Base-by-base conservation (phyloP, 2,113 vertebrate species). In the Camelus dromedarius region DNA sequence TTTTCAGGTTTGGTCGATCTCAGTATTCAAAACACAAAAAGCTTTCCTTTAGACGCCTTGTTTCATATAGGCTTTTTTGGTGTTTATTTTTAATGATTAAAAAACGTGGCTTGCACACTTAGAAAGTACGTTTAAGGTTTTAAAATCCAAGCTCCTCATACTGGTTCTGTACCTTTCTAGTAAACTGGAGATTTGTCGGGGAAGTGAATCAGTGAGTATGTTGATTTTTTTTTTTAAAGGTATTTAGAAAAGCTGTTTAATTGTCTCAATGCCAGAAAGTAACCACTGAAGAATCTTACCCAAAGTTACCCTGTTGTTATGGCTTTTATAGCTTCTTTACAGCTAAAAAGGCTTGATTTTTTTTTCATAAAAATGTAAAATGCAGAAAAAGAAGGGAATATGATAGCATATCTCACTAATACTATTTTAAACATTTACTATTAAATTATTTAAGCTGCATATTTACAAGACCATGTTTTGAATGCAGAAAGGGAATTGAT, bases 231-330 rank as follows among this genome's bases (percentile, higher is more conserved):
- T 64, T 42, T 77, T 69, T 20, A 97, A 98, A 96, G 66, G 58
- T 96, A 97, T 97, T 98, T 98, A 98, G 91, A 98, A 98, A 96
- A 92, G 88, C 87, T 97, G 89, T 97, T 96, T 97, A 95, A 98
- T 98, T 98, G 98, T 97, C 96, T 98, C 97, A 98, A 98, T 98
- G 95, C 92, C 89, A 98, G 89, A 97, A 98, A 98, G 97, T 95
- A 98, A 88, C 92, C 93, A 97, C 94, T 94, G 93, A 98, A 96
- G 88, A 97, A 98, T 96, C 85, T 81, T 90, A 86, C 93, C 96
- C 97, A 95, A 97, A 98, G 93, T 96, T 98, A 93, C 75, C 97
- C 75, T 72, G 85, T 98, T 98, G 94, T 98, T 97, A 95, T 82
- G 83, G 93, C 95, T 98, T 98, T 98, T 95, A 96, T 90, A 96